These are phyloP conservation scores for Acrobasis suavella DNA, from an alignment of 2,888 invertebrate genomes.

Conservation along the genomic window DNA sequence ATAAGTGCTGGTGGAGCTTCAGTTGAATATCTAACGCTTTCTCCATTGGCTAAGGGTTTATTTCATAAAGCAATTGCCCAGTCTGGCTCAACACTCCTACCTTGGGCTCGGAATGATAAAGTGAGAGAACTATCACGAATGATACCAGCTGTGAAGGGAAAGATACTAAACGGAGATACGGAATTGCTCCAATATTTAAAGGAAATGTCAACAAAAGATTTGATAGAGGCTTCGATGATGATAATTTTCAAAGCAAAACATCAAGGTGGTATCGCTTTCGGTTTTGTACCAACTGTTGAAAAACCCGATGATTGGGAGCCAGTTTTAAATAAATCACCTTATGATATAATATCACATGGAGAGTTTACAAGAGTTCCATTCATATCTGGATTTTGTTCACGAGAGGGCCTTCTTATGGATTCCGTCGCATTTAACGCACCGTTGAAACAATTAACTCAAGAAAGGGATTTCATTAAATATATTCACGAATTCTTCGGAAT, in stretches of 20 bases:
- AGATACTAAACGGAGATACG: slow-evolving; percentile 42
- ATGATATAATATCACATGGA: slow-evolving; percentile 60
- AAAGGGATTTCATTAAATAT: slow-evolving; percentile 54
- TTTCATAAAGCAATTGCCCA: slow-evolving; percentile 80
- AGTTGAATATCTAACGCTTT: slow-evolving; percentile 69
- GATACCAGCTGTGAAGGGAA: slow-evolving; percentile 54
- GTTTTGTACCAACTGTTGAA: slow-evolving; percentile 76
- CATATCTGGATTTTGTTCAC: slow-evolving; percentile 72
- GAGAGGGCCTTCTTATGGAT: slow-evolving; percentile 70
- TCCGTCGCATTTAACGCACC: slow-evolving; percentile 28
- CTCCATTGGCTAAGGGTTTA: slow-evolving; percentile 70
- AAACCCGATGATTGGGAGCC: slow-evolving; percentile 64
- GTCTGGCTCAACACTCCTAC: slow-evolving; percentile 75
- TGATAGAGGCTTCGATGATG: slow-evolving; percentile 56
- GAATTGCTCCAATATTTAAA: slow-evolving; percentile 60
- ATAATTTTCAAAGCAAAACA: slow-evolving; percentile 43
- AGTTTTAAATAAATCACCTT: slow-evolving; percentile 68
- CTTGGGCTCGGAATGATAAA: slow-evolving; percentile 70
- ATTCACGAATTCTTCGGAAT: slow-evolving; percentile 54
- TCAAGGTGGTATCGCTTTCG: slow-evolving; percentile 68
- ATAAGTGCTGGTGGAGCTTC: slow-evolving; percentile 79
- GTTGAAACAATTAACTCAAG: slow-evolving; percentile 44
- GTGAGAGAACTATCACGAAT: slow-evolving; percentile 52
- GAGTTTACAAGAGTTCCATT: slow-evolving; percentile 73
- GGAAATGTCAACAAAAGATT: slow-evolving; percentile 51